Evolutionary conservation across 2,797 vertebrate species (phyloP), one percentile per base, ranked within the genome.

Genomic region (Trachops cirrhosus): DNA sequence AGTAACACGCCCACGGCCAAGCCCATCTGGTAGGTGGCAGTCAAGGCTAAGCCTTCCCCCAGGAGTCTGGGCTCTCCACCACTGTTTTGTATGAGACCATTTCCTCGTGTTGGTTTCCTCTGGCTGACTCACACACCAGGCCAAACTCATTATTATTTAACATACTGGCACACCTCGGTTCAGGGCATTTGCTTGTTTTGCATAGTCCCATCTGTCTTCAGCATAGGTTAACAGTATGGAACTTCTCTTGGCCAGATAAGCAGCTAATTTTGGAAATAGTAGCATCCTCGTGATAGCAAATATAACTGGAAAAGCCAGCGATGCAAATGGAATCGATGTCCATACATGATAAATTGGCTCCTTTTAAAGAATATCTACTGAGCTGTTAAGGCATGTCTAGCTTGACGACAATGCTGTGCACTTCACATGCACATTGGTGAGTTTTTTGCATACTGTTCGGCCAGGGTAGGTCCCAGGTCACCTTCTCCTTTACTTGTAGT

Each of bases 171-270:
- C 75, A 95, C 94, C 48, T 96, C 83, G 77, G 52, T 62, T 67
- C 85, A 57, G 78, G 70, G 64, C 2, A 95, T 46, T 96, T 79
- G 64, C 86, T 95, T 91, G 83, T 62, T 93, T 89, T 77, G 44
- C 29, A 54, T 18, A 85, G 54, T 84, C 68, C 83, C 86, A 92
- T 96, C 95, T 97, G 86, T 91, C 83, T 95, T 95, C 82, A 91
- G 94, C 79, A 80, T 84, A 89, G 87, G 44, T 86, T 93, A 96
- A 67, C 88, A 93, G 77, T 73, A 92, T 94, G 96, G 62, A 92
- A 93, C 52, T 80, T 93, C 73, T 96, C 90, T 89, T 93, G 64
- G 70, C 73, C 94, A 94, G 88, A 78, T 26, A 90, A 22, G 32
- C 37, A 85, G 88, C 54, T 67, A 95, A 3, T 97, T 86, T 73